Conservation (phyloP, 2,888 invertebrate species). For the Poecilus cupreus region DNA sequence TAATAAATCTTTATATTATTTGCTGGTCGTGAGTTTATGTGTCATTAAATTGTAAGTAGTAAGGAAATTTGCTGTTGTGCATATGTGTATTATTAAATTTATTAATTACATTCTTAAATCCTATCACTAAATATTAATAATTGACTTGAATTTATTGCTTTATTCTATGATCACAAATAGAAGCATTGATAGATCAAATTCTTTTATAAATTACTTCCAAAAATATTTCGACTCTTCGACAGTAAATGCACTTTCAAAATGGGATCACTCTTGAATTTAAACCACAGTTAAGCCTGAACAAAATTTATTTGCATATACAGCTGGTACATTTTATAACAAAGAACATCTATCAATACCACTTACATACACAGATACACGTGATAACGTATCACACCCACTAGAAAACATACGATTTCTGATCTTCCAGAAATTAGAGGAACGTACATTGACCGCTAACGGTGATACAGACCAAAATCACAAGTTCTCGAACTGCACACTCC, state of each 20-base stretch:
- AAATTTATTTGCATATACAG: conserved; percentile 55
- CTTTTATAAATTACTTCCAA: conserved; percentile 23
- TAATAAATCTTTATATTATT: conserved; percentile 17
- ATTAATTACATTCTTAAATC: conserved; percentile 26
- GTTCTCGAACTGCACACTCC: no score
- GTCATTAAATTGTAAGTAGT: conserved; percentile 10
- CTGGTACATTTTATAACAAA: conserved; percentile 54
- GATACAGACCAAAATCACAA: no score
- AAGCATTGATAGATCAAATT: conserved; percentile 56
- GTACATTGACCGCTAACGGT: no score
- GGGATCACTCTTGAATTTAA: conserved; percentile 24
- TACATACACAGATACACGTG: conserved; percentile 43
- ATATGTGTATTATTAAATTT: conserved; percentile 40
- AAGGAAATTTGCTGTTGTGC: conserved; percentile 40
- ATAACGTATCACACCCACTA: conserved; percentile 24
- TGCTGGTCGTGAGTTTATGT: conserved; percentile 43
- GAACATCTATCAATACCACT: conserved; percentile 58
- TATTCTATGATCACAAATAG: conserved; percentile 54
- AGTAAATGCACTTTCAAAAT: conserved; percentile 19
- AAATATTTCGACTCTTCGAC: conserved; percentile 29
- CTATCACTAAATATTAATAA: conserved; percentile 33
- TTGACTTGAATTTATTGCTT: conserved; percentile 55
- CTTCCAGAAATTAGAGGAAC: neutral
- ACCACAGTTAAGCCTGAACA: conserved; percentile 48
- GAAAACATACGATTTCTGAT: neutral